Evolutionary conservation across 1,140 invertebrate genomes (phyloP).

Genomic region (Sycophaga agraensis): DNA sequence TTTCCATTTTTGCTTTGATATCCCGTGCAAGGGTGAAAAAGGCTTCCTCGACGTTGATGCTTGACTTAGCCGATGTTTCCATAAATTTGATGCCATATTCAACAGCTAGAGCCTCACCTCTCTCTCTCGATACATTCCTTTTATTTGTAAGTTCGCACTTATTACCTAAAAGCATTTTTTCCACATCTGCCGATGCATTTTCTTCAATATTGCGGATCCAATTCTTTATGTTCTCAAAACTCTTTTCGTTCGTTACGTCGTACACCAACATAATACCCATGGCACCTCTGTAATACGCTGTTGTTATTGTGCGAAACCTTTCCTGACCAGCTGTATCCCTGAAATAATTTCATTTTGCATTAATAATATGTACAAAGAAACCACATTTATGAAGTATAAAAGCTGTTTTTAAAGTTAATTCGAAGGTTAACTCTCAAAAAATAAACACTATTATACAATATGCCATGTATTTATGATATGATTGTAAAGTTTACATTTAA

Average conservation of each 20-base stretch:
- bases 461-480: too few species aligned
- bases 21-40: slow-evolving; percentile 91
- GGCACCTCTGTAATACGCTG: slow-evolving; percentile 96
- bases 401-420: too few species aligned
- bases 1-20: slow-evolving; percentile 94
- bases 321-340: slow-evolving; percentile 97
- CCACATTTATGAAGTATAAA: too few species aligned
- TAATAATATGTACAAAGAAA: too few species aligned
- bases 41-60: slow-evolving; percentile 88
- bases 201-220: slow-evolving; percentile 99
- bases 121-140: slow-evolving; percentile 77
- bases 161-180: slow-evolving; percentile 94
- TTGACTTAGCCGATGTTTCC: slow-evolving; percentile 90
- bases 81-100: slow-evolving; percentile 94
- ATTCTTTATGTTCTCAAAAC: slow-evolving; percentile 98
- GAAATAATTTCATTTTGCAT: too few species aligned
- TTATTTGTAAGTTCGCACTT: slow-evolving; percentile 92
- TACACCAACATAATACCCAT: slow-evolving; percentile 99
- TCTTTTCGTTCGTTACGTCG: slow-evolving; percentile 97
- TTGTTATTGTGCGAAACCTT: slow-evolving; percentile 96
- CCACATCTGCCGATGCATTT: slow-evolving; percentile 89
- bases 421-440: too few species aligned
- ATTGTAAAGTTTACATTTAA: too few species aligned
- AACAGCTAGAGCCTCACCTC: slow-evolving; percentile 72
- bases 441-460: too few species aligned